A percentile compares a stretch with the other conserved stretches of the same genome.
Evolutionary conservation across 2,113 vertebrate species (phyloP).

Genomic region (Aramus guarauna): DNA sequence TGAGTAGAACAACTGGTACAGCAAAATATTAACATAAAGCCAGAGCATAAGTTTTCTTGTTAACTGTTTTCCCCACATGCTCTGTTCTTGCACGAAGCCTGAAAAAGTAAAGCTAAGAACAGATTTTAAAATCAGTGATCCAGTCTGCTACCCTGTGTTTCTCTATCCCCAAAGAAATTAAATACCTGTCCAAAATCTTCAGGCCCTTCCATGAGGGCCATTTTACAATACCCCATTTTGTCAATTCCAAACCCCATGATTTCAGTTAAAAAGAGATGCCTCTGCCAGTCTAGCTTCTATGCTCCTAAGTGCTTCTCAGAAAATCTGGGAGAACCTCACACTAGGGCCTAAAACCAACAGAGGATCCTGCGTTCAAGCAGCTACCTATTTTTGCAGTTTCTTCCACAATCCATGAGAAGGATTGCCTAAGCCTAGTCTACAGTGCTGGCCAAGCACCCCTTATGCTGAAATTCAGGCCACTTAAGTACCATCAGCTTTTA

Average conservation of each 20-base stretch:
- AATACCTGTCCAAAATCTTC: not conserved
- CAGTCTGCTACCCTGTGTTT: not conserved
- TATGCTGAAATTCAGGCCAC: not conserved
- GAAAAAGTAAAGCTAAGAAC: not conserved
- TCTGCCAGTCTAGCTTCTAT: not conserved
- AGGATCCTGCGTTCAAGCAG: not conserved
- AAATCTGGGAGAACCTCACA: not conserved
- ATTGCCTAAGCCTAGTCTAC: not conserved
- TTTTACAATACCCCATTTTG: not conserved
- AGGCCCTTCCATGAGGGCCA: not conserved
- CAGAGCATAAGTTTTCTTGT: not conserved
- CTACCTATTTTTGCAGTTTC: not conserved
- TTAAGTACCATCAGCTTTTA: not conserved
- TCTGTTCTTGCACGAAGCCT: not conserved
- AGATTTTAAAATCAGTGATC: not conserved
- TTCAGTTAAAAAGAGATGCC: not conserved
- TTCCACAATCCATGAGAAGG: not conserved
- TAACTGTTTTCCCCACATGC: not conserved
- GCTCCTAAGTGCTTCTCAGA: not conserved
- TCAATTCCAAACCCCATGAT: not conserved
- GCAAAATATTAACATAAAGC: not conserved
- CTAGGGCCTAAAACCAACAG: not conserved
- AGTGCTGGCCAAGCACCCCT: not conserved
- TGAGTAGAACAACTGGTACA: not conserved
- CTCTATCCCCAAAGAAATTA: not conserved